Conservation (phyloP, 1,140 invertebrate genomes). For the Drosophila nebulosa region DNA sequence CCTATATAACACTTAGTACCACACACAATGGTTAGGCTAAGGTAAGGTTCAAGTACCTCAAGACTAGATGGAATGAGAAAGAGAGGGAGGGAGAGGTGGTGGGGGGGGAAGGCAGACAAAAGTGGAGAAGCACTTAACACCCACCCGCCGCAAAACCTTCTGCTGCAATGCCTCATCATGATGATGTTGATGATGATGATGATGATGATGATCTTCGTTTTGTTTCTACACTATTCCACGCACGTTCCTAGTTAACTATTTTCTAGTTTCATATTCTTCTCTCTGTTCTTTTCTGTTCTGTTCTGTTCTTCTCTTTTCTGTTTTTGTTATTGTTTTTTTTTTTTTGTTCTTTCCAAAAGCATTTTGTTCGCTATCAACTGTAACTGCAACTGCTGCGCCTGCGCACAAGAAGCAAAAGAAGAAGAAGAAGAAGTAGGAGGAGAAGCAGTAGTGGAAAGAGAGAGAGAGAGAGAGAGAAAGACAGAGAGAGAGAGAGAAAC, state of each 20-base stretch:
- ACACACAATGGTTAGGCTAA: not conserved
- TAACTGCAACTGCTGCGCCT: constrained; percentile 12
- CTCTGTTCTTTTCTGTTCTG: not conserved
- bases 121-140: constrained; percentile 40
- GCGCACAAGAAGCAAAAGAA: constrained; percentile 13
- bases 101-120: not conserved
- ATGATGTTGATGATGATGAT: not conserved
- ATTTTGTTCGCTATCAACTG: constrained; percentile 5
- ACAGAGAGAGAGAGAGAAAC: not conserved
- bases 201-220: not conserved
- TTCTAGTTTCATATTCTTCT: not conserved
- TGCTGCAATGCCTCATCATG: not conserved
- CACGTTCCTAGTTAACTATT: constrained; percentile 21
- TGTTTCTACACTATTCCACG: constrained; percentile 6
- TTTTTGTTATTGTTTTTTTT: not conserved
- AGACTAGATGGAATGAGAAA: constrained; percentile 54
- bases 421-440: constrained; percentile 1
- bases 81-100: constrained; percentile 1
- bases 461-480: not conserved
- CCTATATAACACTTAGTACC: not conserved
- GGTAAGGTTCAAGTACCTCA: constrained; percentile 71
- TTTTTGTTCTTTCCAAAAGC: not conserved
- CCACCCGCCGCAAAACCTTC: constrained; percentile 17
- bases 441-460: not conserved
- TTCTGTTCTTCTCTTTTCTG: not conserved